These are phyloP conservation scores for Piprites chloris DNA, from an alignment of 2,113 vertebrate genomes.

Conservation along the genomic window DNA sequence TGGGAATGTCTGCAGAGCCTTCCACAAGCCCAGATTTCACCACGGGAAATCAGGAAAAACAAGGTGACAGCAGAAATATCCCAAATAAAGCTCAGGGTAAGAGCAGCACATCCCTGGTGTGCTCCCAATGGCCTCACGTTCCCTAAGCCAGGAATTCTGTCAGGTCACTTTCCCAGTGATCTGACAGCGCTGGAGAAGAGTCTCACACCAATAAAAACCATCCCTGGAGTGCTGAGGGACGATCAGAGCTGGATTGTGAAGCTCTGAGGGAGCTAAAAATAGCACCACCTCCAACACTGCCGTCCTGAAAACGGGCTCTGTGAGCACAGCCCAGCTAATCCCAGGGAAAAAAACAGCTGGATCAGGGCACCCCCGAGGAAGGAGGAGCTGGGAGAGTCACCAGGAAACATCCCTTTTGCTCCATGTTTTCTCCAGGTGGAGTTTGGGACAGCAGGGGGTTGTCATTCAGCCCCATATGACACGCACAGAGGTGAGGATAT, in stretches of 20 bases:
- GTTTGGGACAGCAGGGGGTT: background rate
- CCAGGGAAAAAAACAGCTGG: accelerated
- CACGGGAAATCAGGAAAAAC: background rate
- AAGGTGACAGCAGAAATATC: background rate
- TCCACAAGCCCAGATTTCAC: background rate
- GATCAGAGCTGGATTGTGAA: background rate
- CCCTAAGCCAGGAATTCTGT: background rate
- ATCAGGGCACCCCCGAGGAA: background rate
- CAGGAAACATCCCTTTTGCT: background rate
- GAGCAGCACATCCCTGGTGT: background rate
- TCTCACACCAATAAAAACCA: background rate
- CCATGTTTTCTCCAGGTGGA: background rate
- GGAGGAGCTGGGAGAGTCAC: background rate
- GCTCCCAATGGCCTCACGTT: background rate
- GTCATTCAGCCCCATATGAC: accelerated
- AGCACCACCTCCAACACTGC: background rate
- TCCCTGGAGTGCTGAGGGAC: background rate
- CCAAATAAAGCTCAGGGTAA: background rate
- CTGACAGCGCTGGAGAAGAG: background rate
- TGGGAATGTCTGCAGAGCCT: background rate
- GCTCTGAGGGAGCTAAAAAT: background rate
- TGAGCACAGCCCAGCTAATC: background rate
- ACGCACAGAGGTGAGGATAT: background rate
- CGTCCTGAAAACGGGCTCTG: too few species aligned
- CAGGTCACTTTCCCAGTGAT: background rate